Base-by-base conservation (phyloP, 2,888 invertebrate species). In the Drosophila maculinotata region DNA sequence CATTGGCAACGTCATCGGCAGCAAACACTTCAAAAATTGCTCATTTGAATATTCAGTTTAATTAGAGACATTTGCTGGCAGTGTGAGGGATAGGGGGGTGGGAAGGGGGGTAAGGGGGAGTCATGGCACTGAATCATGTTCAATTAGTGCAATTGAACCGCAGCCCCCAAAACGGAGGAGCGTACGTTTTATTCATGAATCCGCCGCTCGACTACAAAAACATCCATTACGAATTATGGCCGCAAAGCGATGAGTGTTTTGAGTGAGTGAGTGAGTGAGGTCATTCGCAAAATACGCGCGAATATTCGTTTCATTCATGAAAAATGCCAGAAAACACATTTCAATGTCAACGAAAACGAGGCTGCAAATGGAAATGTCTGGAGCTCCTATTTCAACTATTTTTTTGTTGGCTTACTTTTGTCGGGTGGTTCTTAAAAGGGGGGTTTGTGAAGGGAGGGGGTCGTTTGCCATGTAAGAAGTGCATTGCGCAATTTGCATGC, bases 81-180 rank as follows among this genome's bases (percentile, higher is more conserved):
- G 23, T 10, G 5, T 1, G 1, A 23, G 10, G 6, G 36, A 10
- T 33, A 35, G 12, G 3, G 38, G 6, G 2, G 0, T 26, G n/a
- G 14, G 3, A n/a, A 1, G 36, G 2, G 15, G 1, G 33, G 44
- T 0, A n/a, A n/a, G 9, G 1, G 10, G n/a, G 8, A 7, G 17
- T 1, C 6, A 5, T 25, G 28, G 25, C 30, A 42, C 56, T 81
- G 87, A 83, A 75, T 80, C 81, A 83, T 81, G 76, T 84, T 82
- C 81, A 87, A 87, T 82, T 86, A 84, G 84, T 65, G 67, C 81
- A 80, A 72, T 75, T 83, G 70, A 70, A 62, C 69, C 41, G 45
- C 30, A 28, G 56, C 41, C 23, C 36, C 30, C 20, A 20, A 20
- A 33, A 44, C 66, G 39, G n/a, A n/a, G n/a, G n/a, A n/a, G n/a